Evolutionary conservation across 2,797 vertebrate species (phyloP).

Genomic region (Manis crassicaudata): DNA sequence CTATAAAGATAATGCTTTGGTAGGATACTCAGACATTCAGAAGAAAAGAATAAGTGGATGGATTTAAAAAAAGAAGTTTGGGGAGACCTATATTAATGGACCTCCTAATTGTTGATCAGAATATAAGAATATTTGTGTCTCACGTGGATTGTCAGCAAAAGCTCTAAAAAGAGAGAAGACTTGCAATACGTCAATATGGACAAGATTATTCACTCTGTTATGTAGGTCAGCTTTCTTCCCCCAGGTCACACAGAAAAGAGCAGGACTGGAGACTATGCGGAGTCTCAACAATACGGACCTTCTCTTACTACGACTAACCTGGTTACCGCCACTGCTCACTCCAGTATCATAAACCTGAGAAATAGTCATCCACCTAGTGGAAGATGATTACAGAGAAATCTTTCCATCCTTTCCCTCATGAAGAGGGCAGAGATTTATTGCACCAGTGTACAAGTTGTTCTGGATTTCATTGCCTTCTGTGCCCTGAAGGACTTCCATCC

Average conservation of each 20-base stretch:
- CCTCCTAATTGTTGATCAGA: background rate
- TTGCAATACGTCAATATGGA: background rate
- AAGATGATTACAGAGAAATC: background rate
- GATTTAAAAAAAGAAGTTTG: background rate
- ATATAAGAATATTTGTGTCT: background rate
- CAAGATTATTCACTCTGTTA: background rate
- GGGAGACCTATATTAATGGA: background rate
- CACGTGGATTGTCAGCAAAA: background rate
- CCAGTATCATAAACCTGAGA: background rate
- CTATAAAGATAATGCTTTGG: background rate
- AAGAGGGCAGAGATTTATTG: background rate
- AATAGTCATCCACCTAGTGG: background rate
- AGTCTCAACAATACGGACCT: background rate
- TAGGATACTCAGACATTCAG: background rate
- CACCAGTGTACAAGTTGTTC: background rate
- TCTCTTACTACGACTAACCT: background rate
- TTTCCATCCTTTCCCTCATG: too few relatives aligned
- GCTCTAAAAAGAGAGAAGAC: background rate
- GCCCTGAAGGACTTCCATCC: background rate
- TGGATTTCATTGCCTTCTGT: background rate
- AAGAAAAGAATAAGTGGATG: background rate
- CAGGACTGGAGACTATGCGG: background rate
- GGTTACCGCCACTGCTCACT: background rate
- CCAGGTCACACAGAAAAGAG: background rate
- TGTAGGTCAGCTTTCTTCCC: background rate